phyloP scores from a whole-genome alignment of 2,888 invertebrate genomes.

The Leptinotarsa haldemani region DNA sequence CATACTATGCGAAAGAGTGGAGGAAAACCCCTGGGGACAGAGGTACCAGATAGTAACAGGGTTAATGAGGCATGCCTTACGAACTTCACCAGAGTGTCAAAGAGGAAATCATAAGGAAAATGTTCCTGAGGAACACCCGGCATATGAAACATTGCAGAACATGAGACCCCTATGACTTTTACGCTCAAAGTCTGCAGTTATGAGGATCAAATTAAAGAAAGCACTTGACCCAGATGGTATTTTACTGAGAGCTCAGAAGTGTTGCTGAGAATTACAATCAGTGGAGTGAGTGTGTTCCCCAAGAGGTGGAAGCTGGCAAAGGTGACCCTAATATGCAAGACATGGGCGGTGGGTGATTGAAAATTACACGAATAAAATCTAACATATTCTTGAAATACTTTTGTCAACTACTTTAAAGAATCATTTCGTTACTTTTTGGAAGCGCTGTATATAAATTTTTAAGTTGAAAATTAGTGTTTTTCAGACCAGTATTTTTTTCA shows the following conservation, averaged over 20 bases:
- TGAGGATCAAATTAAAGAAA: constrained; percentile 11
- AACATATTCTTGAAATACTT: too few relatives aligned
- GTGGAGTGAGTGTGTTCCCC: constrained; percentile 25
- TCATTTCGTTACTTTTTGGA: too few relatives aligned
- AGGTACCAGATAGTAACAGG: background rate
- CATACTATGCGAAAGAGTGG: background rate
- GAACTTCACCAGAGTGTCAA: background rate
- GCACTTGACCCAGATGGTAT: constrained; percentile 14
- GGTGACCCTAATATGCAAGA: too few relatives aligned
- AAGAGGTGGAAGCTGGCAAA: constrained; percentile 25
- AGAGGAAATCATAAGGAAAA: background rate
- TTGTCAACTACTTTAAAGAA: too few relatives aligned
- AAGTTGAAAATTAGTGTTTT: too few relatives aligned
- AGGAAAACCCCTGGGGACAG: too few relatives aligned
- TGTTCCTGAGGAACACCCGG: background rate
- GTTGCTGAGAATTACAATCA: background rate
- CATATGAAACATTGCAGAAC: too few relatives aligned
- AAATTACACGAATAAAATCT: too few relatives aligned
- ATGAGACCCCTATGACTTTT: background rate
- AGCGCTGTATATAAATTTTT: too few relatives aligned
- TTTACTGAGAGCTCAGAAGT: background rate
- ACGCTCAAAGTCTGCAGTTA: background rate
- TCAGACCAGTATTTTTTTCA: too few relatives aligned
- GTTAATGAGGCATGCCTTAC: background rate
- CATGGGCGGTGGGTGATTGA: too few relatives aligned